Base-by-base conservation (phyloP, 2,797 vertebrate genomes). In the Peromyscus aztecus region DNA sequence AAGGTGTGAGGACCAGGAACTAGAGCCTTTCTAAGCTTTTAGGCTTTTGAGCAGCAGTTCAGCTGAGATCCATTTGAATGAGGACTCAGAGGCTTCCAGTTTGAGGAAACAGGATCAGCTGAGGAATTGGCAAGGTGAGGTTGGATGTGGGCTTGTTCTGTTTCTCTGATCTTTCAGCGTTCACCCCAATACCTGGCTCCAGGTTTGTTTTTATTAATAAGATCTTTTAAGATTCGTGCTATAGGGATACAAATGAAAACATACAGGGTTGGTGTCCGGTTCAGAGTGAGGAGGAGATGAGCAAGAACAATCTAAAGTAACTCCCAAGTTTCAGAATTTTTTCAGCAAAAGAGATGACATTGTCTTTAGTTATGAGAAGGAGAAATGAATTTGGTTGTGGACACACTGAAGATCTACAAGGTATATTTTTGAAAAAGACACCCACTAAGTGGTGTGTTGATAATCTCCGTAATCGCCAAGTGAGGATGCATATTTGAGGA, bases 281-380 rank as follows among this genome's bases (percentile, higher is more conserved):
- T 17, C 49, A 89, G 13, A 77, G 57, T 8, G 9, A 0, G 2
- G 89, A 31, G 5, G 34, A 83, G 69, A 63, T 83, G 75, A 87
- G 12, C 17, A 92, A 61, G 73, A 93, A 91, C 88, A 93, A 61
- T 55, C 55, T 89, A 29, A 76, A 87, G 63, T 67, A 67, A 69
- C 78, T 46, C 29, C 61, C 49, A 82, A 27, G 4, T 84, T 96
- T 96, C 55, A 34, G 59, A 55, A 19, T 67, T 90, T 92, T 92
- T 46, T 37, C 34, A 73, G 37, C 46, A 52, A 90, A 82, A 90
- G 55, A 88, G 43, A 57, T 24, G 43, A 43, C 21, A 9, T 12
- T 40, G 11, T 77, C 57, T 69, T 43, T 95, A 19, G 5, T 88
- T 81, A 71, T 43, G 29, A 73, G 49, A 90, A 75, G 23, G 16